phyloP scores from a whole-genome alignment of 2,888 invertebrate genomes.

The Phymatocera aterrima region DNA sequence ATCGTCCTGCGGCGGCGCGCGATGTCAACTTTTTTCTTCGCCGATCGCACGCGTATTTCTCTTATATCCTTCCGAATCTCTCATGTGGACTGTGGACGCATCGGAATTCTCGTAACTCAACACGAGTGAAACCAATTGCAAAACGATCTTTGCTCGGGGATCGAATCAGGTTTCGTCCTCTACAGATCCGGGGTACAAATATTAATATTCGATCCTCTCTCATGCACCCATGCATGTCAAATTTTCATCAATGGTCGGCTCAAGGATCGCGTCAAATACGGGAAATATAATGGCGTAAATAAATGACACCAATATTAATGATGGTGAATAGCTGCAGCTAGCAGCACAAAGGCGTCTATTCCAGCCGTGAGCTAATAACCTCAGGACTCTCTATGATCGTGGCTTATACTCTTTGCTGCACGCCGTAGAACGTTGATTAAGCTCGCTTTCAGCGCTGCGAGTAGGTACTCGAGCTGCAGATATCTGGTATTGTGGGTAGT shows the following conservation, averaged over 20 bases:
- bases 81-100: not conserved
- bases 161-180: constrained; percentile 10
- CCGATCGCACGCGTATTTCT: too few relatives aligned
- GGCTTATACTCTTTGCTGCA: not conserved
- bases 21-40: too few relatives aligned
- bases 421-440: not conserved
- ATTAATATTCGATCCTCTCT: too few relatives aligned
- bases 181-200: not conserved
- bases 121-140: not conserved
- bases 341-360: not conserved
- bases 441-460: not conserved
- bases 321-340: not conserved
- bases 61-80: not conserved
- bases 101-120: too few relatives aligned
- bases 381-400: not conserved
- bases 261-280: not conserved
- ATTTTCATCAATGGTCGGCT: too few relatives aligned
- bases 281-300: not conserved
- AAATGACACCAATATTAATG: not conserved
- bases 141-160: not conserved
- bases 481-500: not conserved
- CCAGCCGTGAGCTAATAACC: not conserved
- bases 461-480: not conserved
- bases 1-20: too few relatives aligned
- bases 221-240: too few relatives aligned